These are phyloP conservation scores for Coenonympha arcania DNA, from an alignment of 2,888 invertebrate species.

Conservation along the genomic window DNA sequence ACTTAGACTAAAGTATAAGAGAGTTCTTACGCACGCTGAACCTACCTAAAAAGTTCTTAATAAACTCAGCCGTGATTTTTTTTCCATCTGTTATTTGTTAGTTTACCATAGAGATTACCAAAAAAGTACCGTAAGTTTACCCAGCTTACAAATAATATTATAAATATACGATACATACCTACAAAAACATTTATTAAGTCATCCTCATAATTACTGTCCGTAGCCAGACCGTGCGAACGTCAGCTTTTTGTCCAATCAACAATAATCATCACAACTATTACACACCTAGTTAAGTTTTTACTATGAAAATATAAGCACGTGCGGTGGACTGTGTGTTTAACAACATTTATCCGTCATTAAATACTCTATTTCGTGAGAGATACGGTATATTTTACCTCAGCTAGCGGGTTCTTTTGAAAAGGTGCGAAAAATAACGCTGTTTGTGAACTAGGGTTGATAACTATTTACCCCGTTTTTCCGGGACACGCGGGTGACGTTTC, in stretches of 20 bases:
- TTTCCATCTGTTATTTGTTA: no score
- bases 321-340: constrained; percentile 4
- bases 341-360: neutral
- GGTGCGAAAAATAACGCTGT: constrained; percentile 8
- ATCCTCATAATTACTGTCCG: neutral
- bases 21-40: no score
- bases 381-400: neutral
- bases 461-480: neutral
- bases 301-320: constrained; percentile 39
- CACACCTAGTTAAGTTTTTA: constrained; percentile 55
- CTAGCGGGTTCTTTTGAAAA: constrained; percentile 3
- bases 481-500: no score
- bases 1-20: no score
- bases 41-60: no score
- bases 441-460: neutral
- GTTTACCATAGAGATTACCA: no score
- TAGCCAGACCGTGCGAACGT: neutral
- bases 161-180: neutral
- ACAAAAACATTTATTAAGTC: constrained; percentile 3
- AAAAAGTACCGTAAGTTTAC: neutral
- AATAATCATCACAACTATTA: constrained; percentile 47
- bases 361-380: neutral
- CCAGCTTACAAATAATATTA: neutral
- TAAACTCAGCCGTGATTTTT: no score
- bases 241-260: constrained; percentile 12